Evolutionary conservation across 2,797 vertebrate genomes (phyloP).

Genomic region (Tapirus indicus): DNA sequence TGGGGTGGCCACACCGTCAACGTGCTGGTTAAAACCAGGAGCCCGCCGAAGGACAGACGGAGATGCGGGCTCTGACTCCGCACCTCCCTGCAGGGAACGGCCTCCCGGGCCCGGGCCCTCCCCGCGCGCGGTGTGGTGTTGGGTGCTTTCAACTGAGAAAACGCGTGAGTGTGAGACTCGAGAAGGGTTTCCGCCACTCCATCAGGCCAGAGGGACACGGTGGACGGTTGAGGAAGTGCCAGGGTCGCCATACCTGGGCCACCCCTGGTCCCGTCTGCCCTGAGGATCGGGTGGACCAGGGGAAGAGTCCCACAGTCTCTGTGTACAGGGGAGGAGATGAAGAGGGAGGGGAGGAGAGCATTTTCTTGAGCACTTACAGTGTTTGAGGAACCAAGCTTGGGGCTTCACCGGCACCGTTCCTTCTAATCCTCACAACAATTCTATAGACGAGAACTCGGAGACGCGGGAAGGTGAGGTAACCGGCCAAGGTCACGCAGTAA

Average conservation of each 20-base stretch:
- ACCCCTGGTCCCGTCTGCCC: fast-evolving
- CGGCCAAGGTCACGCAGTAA: fast-evolving
- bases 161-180: fast-evolving
- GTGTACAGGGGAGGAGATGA: background rate
- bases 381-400: background rate
- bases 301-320: background rate
- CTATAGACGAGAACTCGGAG: background rate
- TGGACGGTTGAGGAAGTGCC: fast-evolving
- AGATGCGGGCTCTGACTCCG: background rate
- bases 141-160: background rate
- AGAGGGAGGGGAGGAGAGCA: background rate
- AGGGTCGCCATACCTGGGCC: fast-evolving
- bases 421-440: background rate
- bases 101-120: fast-evolving
- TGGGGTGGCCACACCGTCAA: fast-evolving
- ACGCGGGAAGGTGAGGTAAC: background rate
- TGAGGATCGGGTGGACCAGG: fast-evolving
- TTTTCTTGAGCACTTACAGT: background rate
- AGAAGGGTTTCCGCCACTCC: fast-evolving
- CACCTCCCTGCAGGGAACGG: background rate
- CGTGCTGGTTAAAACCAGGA: fast-evolving
- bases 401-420: fast-evolving
- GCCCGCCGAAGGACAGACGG: fast-evolving
- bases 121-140: fast-evolving
- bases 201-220: fast-evolving